Conservation (phyloP, 2,113 vertebrate species). For the Micronycteris hirsuta region DNA sequence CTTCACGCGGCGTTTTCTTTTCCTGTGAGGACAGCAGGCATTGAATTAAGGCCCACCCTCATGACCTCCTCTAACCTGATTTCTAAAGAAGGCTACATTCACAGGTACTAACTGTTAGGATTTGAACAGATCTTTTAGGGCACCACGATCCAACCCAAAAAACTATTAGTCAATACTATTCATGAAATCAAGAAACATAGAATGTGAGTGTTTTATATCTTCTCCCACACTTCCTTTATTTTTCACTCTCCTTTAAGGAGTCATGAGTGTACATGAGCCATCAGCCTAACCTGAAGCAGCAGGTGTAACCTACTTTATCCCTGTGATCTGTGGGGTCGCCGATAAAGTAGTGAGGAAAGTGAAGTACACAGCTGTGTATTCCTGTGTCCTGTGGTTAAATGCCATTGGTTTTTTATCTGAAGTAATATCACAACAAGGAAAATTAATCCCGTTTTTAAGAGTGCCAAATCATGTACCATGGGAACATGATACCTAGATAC, state of each 20-base stretch:
- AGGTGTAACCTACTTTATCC: no score
- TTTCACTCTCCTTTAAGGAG: no score
- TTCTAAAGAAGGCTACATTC: background rate
- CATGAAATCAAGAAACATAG: background rate
- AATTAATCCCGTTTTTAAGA: background rate
- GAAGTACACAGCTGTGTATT: rapidly evolving
- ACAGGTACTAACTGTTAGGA: rapidly evolving
- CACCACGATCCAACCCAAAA: no score
- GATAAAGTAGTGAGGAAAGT: background rate
- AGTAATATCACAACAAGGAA: background rate
- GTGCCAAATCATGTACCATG: background rate
- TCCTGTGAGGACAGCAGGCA: no score
- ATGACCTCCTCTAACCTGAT: background rate
- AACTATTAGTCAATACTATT: background rate
- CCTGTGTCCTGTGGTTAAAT: background rate
- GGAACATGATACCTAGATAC: background rate
- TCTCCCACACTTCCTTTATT: background rate
- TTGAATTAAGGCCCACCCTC: background rate
- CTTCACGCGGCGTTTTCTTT: background rate
- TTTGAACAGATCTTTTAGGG: background rate
- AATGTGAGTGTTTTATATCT: background rate
- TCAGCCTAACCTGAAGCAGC: background rate
- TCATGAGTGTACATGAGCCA: rapidly evolving
- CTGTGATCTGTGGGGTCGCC: background rate
- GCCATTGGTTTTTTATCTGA: background rate